Percentiles rank a stretch among this genome's conserved stretches.
Conservation (phyloP, 2,888 invertebrate species). For the Ennomos quercinarius region DNA sequence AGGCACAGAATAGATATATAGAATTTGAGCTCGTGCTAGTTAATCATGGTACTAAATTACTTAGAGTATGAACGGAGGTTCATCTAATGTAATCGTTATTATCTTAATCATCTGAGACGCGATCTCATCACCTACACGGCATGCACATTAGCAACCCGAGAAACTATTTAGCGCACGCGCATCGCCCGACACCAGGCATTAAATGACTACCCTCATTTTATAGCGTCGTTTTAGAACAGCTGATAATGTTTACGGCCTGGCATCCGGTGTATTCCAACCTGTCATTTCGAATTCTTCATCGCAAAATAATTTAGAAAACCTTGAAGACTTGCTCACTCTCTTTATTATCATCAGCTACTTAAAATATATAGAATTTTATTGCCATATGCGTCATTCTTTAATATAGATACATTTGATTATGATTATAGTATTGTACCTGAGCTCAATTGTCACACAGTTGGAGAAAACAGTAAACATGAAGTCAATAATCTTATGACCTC, state of each 20-base stretch:
- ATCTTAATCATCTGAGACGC: slow-evolving; percentile 17
- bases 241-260: slow-evolving; percentile 59
- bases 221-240: slow-evolving; percentile 56
- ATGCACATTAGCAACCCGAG: slow-evolving; percentile 34
- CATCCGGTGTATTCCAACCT: slow-evolving; percentile 55
- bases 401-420: slow-evolving; percentile 1
- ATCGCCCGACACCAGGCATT: slow-evolving; percentile 54
- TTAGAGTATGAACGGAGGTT: no score
- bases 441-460: slow-evolving; percentile 24
- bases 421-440: slow-evolving; percentile 17
- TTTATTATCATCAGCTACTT: slow-evolving; percentile 39
- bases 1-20: no score
- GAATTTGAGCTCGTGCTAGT: no score
- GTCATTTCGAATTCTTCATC: slow-evolving; percentile 50
- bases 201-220: slow-evolving; percentile 65
- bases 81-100: background rate
- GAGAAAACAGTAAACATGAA: slow-evolving; percentile 36
- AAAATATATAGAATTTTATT: slow-evolving; percentile 39
- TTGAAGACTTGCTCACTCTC: slow-evolving; percentile 39
- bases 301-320: slow-evolving; percentile 45
- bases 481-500: slow-evolving; percentile 42
- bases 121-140: slow-evolving; percentile 6
- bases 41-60: no score
- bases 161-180: slow-evolving; percentile 62
- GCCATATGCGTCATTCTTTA: slow-evolving; percentile 34